Evolutionary conservation across 2,113 vertebrate species (phyloP), one percentile per base, ranked within the genome.

Genomic region (Charina bottae): DNA sequence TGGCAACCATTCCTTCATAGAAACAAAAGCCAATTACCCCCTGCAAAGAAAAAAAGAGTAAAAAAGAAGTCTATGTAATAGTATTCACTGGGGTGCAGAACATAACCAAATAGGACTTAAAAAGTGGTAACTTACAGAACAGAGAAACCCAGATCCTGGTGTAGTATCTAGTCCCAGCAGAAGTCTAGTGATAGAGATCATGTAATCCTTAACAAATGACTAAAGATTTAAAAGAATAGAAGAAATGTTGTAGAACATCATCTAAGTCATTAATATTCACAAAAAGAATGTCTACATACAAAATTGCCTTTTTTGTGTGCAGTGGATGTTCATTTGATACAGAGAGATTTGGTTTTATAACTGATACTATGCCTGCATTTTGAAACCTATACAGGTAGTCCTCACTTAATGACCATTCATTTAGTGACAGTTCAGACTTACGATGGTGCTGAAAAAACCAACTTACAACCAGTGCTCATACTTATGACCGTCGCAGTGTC

Each of bases 161-260:
- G 97, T 98, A 12, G 98, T 98, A 94, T 98, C 98, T 95, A 98
- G 93, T 94, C 98, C 98, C 94, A 98, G 93, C 6, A 98, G 97
- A 95, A 98, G 97, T 96, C 98, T 98, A 96, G 98, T 97, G 93
- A 98, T 98, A 91, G 98, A 98, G 95, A 98, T 98, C 98, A 98
- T 98, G 92, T 98, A 98, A 94, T 98, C 98, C 94, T 98, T 98
- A 96, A 98, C 98, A 97, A 98, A 98, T 19, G 98, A 98, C 98
- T 98, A 28, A 96, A 96, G 24, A 92, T 78, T 96, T 94, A 93
- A 59, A 94, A 94, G 78, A 94, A 88, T 37, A 33, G 8, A 90
- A 91, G 93, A 93, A 91, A 2, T 26, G 93, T 96, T 87, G 92
- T 19, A 33, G 88, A 92, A 87, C 93, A 88, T 85, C 89, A 8